Evolutionary conservation across 2,113 vertebrate species (phyloP).

Genomic region (Plectropomus leopardus): DNA sequence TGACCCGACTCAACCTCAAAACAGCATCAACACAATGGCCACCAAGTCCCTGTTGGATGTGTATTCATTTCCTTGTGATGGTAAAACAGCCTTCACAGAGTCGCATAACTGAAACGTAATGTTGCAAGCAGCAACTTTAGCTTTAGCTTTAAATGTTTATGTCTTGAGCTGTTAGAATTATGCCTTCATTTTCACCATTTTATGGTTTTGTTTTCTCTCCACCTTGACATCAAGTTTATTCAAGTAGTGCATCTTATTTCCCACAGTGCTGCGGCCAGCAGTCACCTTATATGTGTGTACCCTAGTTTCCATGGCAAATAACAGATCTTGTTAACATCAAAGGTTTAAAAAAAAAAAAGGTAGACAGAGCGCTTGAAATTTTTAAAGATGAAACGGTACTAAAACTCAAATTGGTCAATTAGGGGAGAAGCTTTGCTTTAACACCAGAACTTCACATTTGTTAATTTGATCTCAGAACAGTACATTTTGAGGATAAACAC

Average conservation of each 20-base stretch:
- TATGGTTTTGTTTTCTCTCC: not conserved
- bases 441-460: not conserved
- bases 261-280: constrained; percentile 11
- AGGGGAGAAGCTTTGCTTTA: constrained; percentile 5
- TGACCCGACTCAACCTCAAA: constrained; percentile 55
- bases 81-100: not conserved
- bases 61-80: constrained; percentile 22
- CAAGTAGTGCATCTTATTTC: constrained; percentile 29
- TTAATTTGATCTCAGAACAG: not conserved
- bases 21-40: constrained; percentile 36
- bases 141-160: not conserved
- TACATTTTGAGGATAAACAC: not conserved
- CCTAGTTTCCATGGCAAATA: constrained; percentile 52
- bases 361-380: constrained; percentile 4
- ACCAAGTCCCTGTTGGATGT: constrained; percentile 11
- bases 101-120: not conserved
- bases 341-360: constrained; percentile 6
- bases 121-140: not conserved
- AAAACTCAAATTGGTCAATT: constrained; percentile 27
- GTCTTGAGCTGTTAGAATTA: not conserved
- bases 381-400: not conserved
- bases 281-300: constrained; percentile 22
- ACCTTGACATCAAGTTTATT: constrained; percentile 5
- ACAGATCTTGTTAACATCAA: constrained; percentile 51
- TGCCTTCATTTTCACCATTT: not conserved